These are phyloP conservation scores for Sarcophaga peregrina DNA, from an alignment of 1,140 invertebrate genomes.

Conservation along the genomic window DNA sequence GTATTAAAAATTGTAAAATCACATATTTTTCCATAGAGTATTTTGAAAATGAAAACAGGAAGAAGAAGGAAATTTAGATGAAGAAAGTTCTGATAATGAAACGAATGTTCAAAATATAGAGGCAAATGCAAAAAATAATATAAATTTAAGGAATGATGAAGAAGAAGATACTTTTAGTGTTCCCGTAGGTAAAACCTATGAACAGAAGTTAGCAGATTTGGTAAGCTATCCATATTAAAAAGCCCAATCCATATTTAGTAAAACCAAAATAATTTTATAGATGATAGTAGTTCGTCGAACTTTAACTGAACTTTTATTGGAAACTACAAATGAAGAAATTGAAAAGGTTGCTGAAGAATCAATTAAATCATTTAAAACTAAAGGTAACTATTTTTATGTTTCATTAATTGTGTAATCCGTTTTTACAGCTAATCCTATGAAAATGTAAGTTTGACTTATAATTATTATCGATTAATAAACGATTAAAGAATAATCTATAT, in stretches of 20 bases:
- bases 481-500: neutral
- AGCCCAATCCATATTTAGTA: neutral
- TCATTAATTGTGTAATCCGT: neutral
- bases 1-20: neutral
- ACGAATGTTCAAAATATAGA: neutral
- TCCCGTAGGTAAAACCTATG: slow-evolving; percentile 55
- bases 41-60: too few species aligned
- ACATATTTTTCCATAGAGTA: too few species aligned
- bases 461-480: too few species aligned
- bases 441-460: neutral
- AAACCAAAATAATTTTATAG: slow-evolving; percentile 68
- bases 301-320: slow-evolving; percentile 91
- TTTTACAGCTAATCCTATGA: neutral
- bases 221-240: slow-evolving; percentile 53
- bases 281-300: slow-evolving; percentile 88
- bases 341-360: slow-evolving; percentile 79
- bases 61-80: neutral
- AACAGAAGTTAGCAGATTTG: slow-evolving; percentile 64
- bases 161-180: neutral
- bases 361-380: slow-evolving; percentile 59
- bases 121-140: neutral
- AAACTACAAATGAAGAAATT: slow-evolving; percentile 93
- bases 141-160: neutral
- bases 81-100: slow-evolving; percentile 2
- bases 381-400: slow-evolving; percentile 57